Percentiles rank a stretch among this genome's conserved stretches.
These are phyloP conservation scores for Drosophila subobscura DNA, from an alignment of 1,140 invertebrate genomes.

Conservation along the genomic window DNA sequence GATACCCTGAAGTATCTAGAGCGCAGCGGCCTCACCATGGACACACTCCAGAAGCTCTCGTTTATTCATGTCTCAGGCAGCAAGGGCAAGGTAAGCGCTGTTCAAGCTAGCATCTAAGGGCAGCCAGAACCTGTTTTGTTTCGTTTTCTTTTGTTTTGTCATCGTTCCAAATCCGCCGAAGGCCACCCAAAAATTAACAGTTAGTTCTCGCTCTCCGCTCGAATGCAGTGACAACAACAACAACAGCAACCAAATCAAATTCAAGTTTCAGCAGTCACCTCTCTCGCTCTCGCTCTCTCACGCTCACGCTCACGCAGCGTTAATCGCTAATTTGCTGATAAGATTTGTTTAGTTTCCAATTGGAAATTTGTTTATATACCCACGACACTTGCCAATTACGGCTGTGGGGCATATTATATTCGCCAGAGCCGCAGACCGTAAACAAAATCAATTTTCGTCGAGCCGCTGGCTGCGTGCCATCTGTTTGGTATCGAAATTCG, in stretches of 20 bases:
- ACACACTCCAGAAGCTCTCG: slow-evolving; percentile 88
- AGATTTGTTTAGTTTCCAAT: slow-evolving; percentile 42
- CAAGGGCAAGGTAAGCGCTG: slow-evolving; percentile 91
- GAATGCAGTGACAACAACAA: background rate
- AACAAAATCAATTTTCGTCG: no score
- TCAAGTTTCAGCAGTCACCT: background rate
- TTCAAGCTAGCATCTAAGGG: background rate
- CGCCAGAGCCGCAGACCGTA: no score
- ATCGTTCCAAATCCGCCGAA: slow-evolving; percentile 5
- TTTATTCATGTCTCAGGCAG: slow-evolving; percentile 98
- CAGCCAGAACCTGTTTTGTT: slow-evolving; percentile 10
- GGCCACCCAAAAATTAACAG: slow-evolving; percentile 6
- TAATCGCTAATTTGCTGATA: slow-evolving; percentile 41
- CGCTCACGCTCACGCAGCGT: background rate
- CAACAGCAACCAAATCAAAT: background rate
- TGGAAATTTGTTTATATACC: slow-evolving; percentile 33
- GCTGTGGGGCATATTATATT: background rate
- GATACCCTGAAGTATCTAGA: slow-evolving; percentile 86
- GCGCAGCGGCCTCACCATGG: slow-evolving; percentile 87
- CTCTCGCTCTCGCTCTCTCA: background rate
- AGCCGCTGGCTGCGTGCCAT: no score
- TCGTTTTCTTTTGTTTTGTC: slow-evolving; percentile 2
- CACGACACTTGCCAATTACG: background rate
- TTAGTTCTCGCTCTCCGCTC: background rate
- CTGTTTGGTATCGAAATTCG: no score